These are phyloP conservation scores for Habrosyne pyritoides DNA, from an alignment of 2,888 invertebrate genomes.

Conservation along the genomic window DNA sequence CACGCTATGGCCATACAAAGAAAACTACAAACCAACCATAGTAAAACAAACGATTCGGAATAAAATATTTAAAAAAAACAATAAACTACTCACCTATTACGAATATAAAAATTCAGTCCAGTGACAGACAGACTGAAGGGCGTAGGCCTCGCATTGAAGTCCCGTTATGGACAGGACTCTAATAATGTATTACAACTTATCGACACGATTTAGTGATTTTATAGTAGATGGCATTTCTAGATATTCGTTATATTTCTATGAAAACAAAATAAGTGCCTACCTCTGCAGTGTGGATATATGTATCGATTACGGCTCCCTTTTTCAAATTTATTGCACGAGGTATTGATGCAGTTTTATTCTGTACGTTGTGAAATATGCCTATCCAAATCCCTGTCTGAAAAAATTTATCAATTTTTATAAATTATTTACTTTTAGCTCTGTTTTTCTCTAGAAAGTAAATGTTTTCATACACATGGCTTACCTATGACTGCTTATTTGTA, in stretches of 20 bases:
- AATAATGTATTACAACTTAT: no score
- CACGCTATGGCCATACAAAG: no score
- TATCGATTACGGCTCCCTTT: conserved; percentile 46
- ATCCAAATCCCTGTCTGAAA: neutral
- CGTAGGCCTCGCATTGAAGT: no score
- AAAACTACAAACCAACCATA: no score
- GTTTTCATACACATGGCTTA: neutral
- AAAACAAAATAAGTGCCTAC: neutral
- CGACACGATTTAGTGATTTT: no score
- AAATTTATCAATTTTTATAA: neutral
- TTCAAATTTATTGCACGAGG: conserved; percentile 50
- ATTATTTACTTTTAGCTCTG: neutral
- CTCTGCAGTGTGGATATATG: conserved; percentile 32
- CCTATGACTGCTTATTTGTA: neutral
- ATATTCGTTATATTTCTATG: neutral
- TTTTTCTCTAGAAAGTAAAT: neutral
- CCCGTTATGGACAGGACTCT: no score
- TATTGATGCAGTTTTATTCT: conserved; percentile 48
- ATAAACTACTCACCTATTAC: no score
- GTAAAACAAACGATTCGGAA: no score
- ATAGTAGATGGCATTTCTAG: no score
- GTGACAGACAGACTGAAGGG: no score
- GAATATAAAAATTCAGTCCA: no score
- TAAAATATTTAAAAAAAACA: no score
- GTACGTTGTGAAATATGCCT: conserved; percentile 6